Evolutionary conservation across 2,888 invertebrate genomes (phyloP), one percentile per base, ranked within the genome.

Genomic region (Drosophila sordidula): DNA sequence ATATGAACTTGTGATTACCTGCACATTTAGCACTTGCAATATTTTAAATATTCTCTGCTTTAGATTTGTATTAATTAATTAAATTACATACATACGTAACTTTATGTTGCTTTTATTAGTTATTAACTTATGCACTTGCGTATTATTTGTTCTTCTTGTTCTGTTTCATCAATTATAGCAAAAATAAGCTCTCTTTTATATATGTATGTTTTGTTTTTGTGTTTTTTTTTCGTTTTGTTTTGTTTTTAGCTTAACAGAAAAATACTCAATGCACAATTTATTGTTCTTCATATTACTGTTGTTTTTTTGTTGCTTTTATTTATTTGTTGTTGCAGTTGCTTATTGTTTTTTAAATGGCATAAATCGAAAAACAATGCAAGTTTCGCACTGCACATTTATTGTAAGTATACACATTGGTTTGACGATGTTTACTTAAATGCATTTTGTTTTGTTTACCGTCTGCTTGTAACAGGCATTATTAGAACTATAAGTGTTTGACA

Each of bases 161-260:
- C 39, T 55, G 59, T 32, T 59, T 63, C 57, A 58, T 64, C 50
- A 78, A 74, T 64, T 78, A 62, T 80, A 75, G 80, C 87, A 80
- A 80, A 80, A 80, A 80, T 80, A 87, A 80, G 80, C 87, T 87
- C 80, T 86, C 65, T 71, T 64, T 58, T 62, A 70, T 75, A 62
- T 70, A 62, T 69, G 57, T 61, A 38, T 67, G 6, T 45, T 9
- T 32, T 25, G 14, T 14, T 46, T 47, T 56, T 14, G 49, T 18
- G 50, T 12, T 44, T 62, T 58, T 41, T 49, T 34, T 9, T 9
- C 3, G 8, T 9, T 29, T 26, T 26, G 1, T 26, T 29, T 29
- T 29, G 3, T 29, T 3, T 29, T 61, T 58, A 55, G 78, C 75
- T 74, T 78, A 87, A 87, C 82, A 70, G 54, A 87, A 81, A 29